Evolutionary conservation across 2,888 invertebrate genomes (phyloP).

Genomic region (Brachyopa scutellaris): DNA sequence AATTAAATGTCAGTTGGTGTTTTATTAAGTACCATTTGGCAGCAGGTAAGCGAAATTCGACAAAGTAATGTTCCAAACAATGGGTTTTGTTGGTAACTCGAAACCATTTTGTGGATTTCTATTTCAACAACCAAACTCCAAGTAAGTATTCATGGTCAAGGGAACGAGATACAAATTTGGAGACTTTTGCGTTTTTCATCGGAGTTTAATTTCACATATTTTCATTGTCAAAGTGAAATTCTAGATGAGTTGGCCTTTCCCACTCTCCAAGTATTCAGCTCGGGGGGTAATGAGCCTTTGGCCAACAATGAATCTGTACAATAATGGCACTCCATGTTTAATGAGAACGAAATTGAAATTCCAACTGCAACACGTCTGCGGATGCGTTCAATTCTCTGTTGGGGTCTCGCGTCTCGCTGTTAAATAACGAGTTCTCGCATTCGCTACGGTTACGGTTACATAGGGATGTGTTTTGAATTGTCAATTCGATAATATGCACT

Average conservation of each 20-base stretch:
- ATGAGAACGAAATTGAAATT: slow-evolving; percentile 46
- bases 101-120: neutral
- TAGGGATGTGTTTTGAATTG: slow-evolving; percentile 57
- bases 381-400: slow-evolving; percentile 52
- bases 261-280: slow-evolving; percentile 2
- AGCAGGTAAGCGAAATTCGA: slow-evolving; percentile 43
- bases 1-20: slow-evolving; percentile 46
- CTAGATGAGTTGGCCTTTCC: slow-evolving; percentile 25
- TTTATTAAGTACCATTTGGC: slow-evolving; percentile 40
- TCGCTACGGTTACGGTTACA: neutral
- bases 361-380: slow-evolving; percentile 57
- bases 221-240: slow-evolving; percentile 15
- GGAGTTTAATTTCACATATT: neutral
- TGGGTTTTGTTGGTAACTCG: neutral
- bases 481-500: slow-evolving; percentile 54
- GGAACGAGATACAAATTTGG: neutral
- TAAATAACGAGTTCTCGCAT: slow-evolving; percentile 36
- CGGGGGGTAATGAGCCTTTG: slow-evolving; percentile 29
- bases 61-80: neutral
- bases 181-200: neutral
- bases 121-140: neutral
- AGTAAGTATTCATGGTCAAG: neutral
- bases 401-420: slow-evolving; percentile 17
- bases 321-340: neutral
- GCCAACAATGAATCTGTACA: too few species aligned